phyloP scores from a whole-genome alignment of 2,888 invertebrate genomes.

The Willowsia nigromaculata region DNA sequence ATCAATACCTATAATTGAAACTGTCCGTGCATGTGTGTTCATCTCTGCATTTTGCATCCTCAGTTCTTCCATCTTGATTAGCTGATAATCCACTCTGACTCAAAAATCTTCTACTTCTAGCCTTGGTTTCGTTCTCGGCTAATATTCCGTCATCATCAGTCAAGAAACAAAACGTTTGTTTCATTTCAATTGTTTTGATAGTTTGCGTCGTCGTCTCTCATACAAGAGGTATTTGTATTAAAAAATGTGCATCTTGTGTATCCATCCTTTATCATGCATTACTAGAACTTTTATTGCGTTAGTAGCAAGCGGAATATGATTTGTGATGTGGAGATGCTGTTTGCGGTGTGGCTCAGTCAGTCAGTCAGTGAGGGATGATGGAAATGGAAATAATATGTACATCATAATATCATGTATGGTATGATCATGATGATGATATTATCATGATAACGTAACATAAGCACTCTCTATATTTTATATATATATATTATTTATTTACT shows the following conservation, averaged over 20 bases:
- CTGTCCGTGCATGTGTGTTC: slow-evolving; percentile 5
- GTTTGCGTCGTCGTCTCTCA: background rate
- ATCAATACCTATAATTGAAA: slow-evolving; percentile 16
- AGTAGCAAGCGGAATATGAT: background rate
- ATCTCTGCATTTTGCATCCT: background rate
- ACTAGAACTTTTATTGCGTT: background rate
- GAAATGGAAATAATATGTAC: background rate
- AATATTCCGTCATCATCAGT: background rate
- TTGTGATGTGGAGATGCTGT: background rate
- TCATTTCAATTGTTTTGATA: slow-evolving; percentile 21
- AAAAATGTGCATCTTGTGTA: background rate
- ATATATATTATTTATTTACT: background rate
- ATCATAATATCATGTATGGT: background rate
- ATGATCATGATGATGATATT: background rate
- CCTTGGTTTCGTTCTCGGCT: too few relatives aligned
- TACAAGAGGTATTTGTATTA: background rate
- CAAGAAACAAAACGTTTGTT: slow-evolving; percentile 15
- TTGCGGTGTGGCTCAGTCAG: background rate
- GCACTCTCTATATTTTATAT: too few relatives aligned
- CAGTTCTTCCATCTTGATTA: background rate
- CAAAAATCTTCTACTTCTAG: background rate
- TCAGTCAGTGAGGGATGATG: background rate
- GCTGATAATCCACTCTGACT: background rate
- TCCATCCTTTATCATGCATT: background rate
- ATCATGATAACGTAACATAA: background rate